phyloP scores from a whole-genome alignment of 2,888 invertebrate species.

The Chymomyza amoena region DNA sequence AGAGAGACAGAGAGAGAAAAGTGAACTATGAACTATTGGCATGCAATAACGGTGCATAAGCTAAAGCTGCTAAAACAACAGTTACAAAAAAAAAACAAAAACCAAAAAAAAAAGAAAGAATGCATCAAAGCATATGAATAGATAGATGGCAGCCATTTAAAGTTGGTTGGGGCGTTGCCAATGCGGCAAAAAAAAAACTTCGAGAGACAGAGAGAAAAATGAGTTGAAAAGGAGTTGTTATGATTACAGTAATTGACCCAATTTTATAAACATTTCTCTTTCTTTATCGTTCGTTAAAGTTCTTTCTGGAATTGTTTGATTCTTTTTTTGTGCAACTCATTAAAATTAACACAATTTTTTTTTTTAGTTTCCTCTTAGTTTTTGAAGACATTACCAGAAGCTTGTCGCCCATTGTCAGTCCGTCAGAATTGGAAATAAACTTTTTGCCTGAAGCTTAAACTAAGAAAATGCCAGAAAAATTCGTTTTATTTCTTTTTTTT shows the following conservation, averaged over 20 bases:
- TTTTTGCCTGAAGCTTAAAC: neutral
- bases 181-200: neutral
- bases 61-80: constrained; percentile 12
- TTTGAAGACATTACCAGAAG: neutral
- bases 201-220: neutral
- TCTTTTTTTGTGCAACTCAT: constrained; percentile 38
- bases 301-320: neutral
- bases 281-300: constrained; percentile 15
- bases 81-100: neutral
- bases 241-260: constrained; percentile 68
- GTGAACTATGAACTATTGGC: constrained; percentile 58
- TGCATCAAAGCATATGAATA: constrained; percentile 3
- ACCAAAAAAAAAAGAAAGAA: neutral
- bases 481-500: constrained; percentile 15
- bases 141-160: neutral
- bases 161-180: neutral
- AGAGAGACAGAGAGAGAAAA: constrained; percentile 4
- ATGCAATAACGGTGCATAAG: constrained; percentile 51
- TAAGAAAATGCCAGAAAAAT: neutral
- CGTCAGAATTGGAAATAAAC: neutral
- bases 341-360: constrained; percentile 49
- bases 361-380: neutral
- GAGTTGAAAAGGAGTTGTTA: constrained; percentile 34
- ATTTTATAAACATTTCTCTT: constrained; percentile 42
- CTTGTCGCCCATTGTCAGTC: neutral